phyloP scores from a whole-genome alignment of 1,140 invertebrate genomes.

The Pseudomyrmex dendroicus region DNA sequence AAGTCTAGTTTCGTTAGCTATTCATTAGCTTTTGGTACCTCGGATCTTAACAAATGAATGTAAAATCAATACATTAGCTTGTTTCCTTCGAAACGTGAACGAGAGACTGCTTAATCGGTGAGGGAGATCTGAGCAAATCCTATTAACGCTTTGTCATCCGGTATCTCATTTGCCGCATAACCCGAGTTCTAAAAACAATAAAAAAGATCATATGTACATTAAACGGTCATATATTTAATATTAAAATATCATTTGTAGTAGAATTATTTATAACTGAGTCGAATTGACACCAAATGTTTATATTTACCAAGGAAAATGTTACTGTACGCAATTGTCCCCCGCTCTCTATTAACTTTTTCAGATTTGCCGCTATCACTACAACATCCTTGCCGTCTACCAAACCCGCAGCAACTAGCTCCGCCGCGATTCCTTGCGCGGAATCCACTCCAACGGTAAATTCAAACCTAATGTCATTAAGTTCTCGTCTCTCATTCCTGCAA shows the following conservation, averaged over 20 bases:
- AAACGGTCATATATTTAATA: neutral
- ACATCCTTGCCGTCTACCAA: slow-evolving; percentile 96
- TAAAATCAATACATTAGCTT: slow-evolving; percentile 49
- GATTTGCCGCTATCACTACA: slow-evolving; percentile 95
- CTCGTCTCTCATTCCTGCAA: slow-evolving; percentile 93
- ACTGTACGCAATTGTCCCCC: slow-evolving; percentile 87
- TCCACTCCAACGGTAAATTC: slow-evolving; percentile 97
- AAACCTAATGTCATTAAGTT: slow-evolving; percentile 99
- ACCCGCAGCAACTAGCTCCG: slow-evolving; percentile 97
- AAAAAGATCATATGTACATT: slow-evolving; percentile 1
- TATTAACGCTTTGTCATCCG: slow-evolving; percentile 97
- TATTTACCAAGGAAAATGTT: slow-evolving; percentile 95
- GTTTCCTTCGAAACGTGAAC: slow-evolving; percentile 59
- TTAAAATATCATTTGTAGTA: neutral
- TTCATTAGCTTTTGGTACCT: slow-evolving; percentile 53
- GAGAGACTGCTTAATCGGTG: slow-evolving; percentile 88
- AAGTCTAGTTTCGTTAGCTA: neutral
- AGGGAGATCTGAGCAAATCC: slow-evolving; percentile 99
- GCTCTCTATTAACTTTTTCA: slow-evolving; percentile 95
- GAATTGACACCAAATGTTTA: slow-evolving; percentile 82
- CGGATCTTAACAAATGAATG: slow-evolving; percentile 47
- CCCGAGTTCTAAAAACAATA: slow-evolving; percentile 91
- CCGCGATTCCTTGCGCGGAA: slow-evolving; percentile 96
- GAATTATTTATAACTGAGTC: slow-evolving; percentile 5
- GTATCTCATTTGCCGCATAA: slow-evolving; percentile 91